A percentile compares a stretch with the other conserved stretches of the same genome.
phyloP scores from a whole-genome alignment of 2,888 invertebrate genomes.

The Ichneumoninae sp. region DNA sequence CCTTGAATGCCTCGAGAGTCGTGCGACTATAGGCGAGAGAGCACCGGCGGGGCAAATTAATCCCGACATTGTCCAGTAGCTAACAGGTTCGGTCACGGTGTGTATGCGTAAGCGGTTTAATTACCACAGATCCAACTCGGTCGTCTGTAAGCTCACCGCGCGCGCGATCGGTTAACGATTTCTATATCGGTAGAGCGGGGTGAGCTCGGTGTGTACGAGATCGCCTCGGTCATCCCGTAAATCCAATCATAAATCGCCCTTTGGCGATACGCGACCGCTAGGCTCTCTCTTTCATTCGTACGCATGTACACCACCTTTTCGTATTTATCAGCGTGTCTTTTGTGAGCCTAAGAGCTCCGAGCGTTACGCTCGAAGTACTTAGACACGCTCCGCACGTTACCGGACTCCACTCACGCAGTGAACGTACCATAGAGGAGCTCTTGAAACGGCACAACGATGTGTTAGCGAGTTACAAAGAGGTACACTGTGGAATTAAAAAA shows the following conservation, averaged over 20 bases:
- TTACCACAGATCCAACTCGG: slow-evolving; percentile 52
- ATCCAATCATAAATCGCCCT: slow-evolving; percentile 69
- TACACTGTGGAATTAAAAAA: background rate
- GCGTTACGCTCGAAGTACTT: background rate
- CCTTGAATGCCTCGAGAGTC: slow-evolving; percentile 24
- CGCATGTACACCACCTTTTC: background rate
- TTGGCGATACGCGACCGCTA: slow-evolving; percentile 55
- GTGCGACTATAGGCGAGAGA: slow-evolving; percentile 41
- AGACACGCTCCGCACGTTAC: background rate
- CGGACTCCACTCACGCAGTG: background rate
- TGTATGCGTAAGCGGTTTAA: slow-evolving; percentile 68
- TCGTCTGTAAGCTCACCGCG: background rate
- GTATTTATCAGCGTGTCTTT: background rate
- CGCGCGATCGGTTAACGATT: slow-evolving; percentile 64
- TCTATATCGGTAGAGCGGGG: slow-evolving; percentile 49
- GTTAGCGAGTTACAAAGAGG: background rate
- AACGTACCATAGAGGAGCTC: background rate
- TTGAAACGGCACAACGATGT: background rate
- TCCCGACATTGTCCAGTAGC: slow-evolving; percentile 70
- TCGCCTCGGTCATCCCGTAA: slow-evolving; percentile 67
- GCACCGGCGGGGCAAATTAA: slow-evolving; percentile 46
- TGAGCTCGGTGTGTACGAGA: slow-evolving; percentile 34
- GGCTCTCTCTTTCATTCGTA: slow-evolving; percentile 27
- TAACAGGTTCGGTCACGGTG: slow-evolving; percentile 70
- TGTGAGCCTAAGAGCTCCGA: background rate